A percentile compares a stretch with the other conserved stretches of the same genome.
Evolutionary conservation across 2,113 vertebrate genomes (phyloP).

Genomic region (Ornithorhynchus anatinus): DNA sequence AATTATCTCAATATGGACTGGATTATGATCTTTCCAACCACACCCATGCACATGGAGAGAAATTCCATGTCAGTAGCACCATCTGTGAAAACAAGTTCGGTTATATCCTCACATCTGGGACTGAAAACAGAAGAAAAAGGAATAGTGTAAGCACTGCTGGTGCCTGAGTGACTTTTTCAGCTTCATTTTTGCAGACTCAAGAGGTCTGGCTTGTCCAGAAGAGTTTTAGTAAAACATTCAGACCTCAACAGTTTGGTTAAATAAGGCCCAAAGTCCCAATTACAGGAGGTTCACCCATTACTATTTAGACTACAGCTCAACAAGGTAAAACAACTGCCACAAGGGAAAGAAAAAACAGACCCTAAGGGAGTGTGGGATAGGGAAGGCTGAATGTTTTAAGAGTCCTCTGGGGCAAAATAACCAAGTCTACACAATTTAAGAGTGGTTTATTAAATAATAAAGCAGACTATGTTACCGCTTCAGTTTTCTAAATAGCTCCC

Average conservation of each 20-base stretch:
- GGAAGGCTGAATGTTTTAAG: background rate
- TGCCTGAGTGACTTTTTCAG: background rate
- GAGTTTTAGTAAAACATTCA: background rate
- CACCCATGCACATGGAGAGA: no score
- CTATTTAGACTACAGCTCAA: background rate
- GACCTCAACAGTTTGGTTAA: background rate
- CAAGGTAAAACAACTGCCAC: background rate
- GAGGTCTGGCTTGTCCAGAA: background rate
- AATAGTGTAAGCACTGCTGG: background rate
- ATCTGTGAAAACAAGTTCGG: no score
- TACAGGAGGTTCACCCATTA: background rate
- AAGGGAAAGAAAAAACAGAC: conserved; percentile 1
- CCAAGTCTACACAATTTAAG: background rate
- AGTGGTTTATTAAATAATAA: background rate
- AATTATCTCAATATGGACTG: no score
- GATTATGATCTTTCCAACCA: no score
- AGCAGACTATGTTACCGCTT: background rate
- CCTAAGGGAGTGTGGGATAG: background rate
- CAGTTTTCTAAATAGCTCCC: no score
- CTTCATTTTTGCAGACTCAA: background rate
- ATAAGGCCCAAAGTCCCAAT: background rate
- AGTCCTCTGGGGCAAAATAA: background rate
- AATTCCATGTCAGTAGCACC: no score
- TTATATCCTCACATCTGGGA: no score
- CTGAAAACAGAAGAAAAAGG: background rate